Percentiles rank a stretch among this genome's conserved stretches.
phyloP scores from a whole-genome alignment of 1,140 invertebrate species.

The Camponotus pennsylvanicus region DNA sequence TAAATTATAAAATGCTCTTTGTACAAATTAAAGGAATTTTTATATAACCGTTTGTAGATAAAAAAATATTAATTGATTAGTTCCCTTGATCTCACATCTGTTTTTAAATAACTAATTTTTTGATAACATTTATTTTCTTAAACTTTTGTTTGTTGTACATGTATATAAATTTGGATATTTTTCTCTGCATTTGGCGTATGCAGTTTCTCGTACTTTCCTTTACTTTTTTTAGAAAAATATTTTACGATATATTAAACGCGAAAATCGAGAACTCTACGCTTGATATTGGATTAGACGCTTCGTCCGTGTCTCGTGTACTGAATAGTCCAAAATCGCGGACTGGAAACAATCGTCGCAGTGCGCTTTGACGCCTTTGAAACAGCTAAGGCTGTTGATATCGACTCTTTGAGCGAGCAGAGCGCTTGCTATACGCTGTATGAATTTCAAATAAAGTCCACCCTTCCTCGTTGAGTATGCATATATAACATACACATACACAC shows the following conservation, averaged over 20 bases:
- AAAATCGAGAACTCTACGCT: conserved; percentile 35
- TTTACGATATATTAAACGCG: conserved; percentile 18
- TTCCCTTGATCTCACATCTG: too few relatives aligned
- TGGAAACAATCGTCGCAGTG: conserved; percentile 68
- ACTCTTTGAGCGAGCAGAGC: conserved; percentile 67
- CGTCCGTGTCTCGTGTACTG: conserved; percentile 39
- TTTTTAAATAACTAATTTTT: too few relatives aligned
- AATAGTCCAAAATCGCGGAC: conserved; percentile 62
- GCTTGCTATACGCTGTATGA: conserved; percentile 67
- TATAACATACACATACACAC: background rate
- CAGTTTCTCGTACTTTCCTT: too few relatives aligned
- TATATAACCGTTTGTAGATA: too few relatives aligned
- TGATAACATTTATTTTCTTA: too few relatives aligned
- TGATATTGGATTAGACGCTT: conserved; percentile 38
- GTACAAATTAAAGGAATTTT: too few relatives aligned
- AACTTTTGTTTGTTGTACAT: too few relatives aligned
- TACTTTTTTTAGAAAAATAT: background rate
- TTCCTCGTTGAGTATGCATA: background rate
- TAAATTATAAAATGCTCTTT: too few relatives aligned
- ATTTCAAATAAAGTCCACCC: conserved; percentile 73
- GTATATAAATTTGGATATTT: too few relatives aligned
- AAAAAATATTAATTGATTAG: too few relatives aligned
- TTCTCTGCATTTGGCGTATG: too few relatives aligned
- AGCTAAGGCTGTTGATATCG: conserved; percentile 71
- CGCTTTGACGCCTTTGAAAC: conserved; percentile 72